Percentiles rank a stretch among this genome's conserved stretches.
phyloP scores from a whole-genome alignment of 2,888 invertebrate species.

The Tetragonisca angustula region DNA sequence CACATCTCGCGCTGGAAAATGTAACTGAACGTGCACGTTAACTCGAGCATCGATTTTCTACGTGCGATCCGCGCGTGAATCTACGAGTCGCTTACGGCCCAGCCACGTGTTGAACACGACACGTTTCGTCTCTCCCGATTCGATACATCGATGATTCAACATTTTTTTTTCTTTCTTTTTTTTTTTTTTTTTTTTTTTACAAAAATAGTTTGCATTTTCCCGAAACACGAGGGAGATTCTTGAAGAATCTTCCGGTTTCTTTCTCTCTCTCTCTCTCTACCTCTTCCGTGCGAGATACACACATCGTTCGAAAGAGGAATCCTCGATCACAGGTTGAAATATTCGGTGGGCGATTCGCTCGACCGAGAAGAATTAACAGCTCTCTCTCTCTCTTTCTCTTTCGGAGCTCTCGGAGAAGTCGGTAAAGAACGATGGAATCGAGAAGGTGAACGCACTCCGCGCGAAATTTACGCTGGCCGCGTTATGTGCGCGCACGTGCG shows the following conservation, averaged over 20 bases:
- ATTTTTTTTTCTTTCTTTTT: too few relatives aligned
- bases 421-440: conserved; percentile 54
- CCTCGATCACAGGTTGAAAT: not conserved
- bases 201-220: too few relatives aligned
- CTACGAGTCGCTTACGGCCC: not conserved
- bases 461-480: conserved; percentile 61
- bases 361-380: conserved; percentile 38
- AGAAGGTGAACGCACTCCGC: conserved; percentile 64
- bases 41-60: not conserved
- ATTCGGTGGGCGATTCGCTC: not conserved
- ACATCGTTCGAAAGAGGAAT: not conserved
- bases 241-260: not conserved
- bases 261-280: too few relatives aligned
- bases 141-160: too few relatives aligned
- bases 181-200: too few relatives aligned
- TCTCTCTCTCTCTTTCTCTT: too few relatives aligned
- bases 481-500: conserved; percentile 48
- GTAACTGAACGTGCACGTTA: not conserved
- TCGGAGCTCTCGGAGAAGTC: conserved; percentile 35
- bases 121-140: not conserved
- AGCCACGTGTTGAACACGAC: conserved; percentile 1
- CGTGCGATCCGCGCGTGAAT: not conserved
- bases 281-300: too few relatives aligned
- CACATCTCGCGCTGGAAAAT: conserved; percentile 8
- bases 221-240: too few relatives aligned